Percentiles rank a stretch among this genome's conserved stretches.
Conservation (phyloP, 2,888 invertebrate species). For the Alloplasta piceator region DNA sequence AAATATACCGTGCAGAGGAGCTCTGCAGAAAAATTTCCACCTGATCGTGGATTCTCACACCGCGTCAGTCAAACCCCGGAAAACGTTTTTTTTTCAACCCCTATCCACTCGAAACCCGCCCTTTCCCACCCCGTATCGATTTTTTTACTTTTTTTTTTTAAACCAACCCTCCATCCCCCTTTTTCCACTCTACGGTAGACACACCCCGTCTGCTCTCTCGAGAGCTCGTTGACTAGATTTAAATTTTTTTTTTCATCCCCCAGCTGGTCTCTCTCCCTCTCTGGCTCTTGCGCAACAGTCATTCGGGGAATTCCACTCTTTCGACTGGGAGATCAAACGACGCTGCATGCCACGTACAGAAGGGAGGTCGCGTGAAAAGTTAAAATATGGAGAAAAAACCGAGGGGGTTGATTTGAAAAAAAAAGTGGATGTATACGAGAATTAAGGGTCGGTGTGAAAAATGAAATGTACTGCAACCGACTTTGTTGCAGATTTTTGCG, state of each 20-base stretch:
- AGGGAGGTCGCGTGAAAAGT: slow-evolving; percentile 53
- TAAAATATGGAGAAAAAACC: slow-evolving; percentile 34
- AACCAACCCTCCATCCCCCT: slow-evolving; percentile 16
- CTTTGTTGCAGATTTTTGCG: neutral
- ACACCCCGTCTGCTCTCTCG: slow-evolving; percentile 53
- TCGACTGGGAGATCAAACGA: slow-evolving; percentile 68
- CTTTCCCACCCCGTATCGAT: slow-evolving; percentile 42
- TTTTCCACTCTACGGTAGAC: slow-evolving; percentile 30
- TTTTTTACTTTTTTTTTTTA: slow-evolving; percentile 48
- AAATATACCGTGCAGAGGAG: slow-evolving; percentile 74
- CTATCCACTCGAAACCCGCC: slow-evolving; percentile 1
- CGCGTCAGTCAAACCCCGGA: slow-evolving; percentile 31
- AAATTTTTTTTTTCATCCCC: slow-evolving; percentile 51
- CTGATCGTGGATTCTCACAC: slow-evolving; percentile 68
- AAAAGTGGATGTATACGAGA: slow-evolving; percentile 34
- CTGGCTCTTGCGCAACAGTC: slow-evolving; percentile 37
- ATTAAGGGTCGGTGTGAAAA: neutral
- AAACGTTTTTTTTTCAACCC: slow-evolving; percentile 31
- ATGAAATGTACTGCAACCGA: slow-evolving; percentile 6
- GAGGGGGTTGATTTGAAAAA: slow-evolving; percentile 56
- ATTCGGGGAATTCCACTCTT: slow-evolving; percentile 58
- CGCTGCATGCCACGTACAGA: neutral
- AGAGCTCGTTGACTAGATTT: slow-evolving; percentile 69
- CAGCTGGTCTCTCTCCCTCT: slow-evolving; percentile 35
- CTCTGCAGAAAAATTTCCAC: slow-evolving; percentile 79